Evolutionary conservation across 2,888 invertebrate species (phyloP).

Genomic region (Nemapogon koenigi): DNA sequence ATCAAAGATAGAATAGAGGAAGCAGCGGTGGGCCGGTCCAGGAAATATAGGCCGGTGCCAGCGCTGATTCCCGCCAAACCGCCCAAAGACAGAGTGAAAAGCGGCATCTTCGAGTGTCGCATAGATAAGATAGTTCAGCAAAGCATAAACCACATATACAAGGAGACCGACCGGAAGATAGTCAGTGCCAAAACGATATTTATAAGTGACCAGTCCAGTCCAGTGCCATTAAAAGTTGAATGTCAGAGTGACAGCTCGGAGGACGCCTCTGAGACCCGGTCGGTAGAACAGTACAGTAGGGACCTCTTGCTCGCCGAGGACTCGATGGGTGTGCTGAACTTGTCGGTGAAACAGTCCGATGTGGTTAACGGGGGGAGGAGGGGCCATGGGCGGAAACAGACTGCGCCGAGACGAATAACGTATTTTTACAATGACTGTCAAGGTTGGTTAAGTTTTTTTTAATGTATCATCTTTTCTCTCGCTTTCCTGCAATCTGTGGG

Average conservation of each 20-base stretch:
- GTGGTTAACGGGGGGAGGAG: constrained; percentile 26
- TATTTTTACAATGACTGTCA: constrained; percentile 30
- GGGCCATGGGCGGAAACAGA: constrained; percentile 48
- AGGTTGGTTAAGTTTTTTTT: constrained; percentile 37
- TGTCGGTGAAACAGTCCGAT: constrained; percentile 39
- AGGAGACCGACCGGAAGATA: constrained; percentile 28
- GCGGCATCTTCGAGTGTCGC: constrained; percentile 42
- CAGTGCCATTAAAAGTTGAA: background rate
- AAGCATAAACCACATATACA: constrained; percentile 49
- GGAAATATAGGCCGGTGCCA: background rate
- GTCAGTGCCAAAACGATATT: constrained; percentile 51
- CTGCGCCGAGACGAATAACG: constrained; percentile 46
- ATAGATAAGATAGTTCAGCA: constrained; percentile 49
- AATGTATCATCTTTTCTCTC: too few relatives aligned
- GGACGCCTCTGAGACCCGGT: constrained; percentile 1
- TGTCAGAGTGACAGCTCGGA: background rate
- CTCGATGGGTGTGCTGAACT: constrained; percentile 35
- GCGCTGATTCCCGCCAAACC: background rate
- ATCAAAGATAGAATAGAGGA: too few relatives aligned
- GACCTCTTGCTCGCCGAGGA: too few relatives aligned
- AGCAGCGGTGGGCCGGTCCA: too few relatives aligned
- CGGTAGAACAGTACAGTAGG: constrained; percentile 2
- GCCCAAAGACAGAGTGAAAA: background rate
- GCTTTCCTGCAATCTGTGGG: too few relatives aligned
- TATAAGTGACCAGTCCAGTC: constrained; percentile 17